These are phyloP conservation scores for Cryptus armator DNA, from an alignment of 2,888 invertebrate genomes.

Conservation along the genomic window DNA sequence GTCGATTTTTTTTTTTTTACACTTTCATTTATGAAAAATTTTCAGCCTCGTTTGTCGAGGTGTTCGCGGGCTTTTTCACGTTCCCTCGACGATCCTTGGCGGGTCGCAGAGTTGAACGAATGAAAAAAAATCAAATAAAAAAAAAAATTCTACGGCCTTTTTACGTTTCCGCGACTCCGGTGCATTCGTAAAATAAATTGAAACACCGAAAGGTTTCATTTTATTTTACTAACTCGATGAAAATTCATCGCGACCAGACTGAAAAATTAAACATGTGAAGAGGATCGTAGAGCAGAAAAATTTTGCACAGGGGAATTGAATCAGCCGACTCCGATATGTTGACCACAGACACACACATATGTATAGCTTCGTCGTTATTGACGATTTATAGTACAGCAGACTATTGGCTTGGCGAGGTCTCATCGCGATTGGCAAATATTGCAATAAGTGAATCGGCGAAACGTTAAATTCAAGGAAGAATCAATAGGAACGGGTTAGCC, in stretches of 20 bases:
- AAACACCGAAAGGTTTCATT: too few relatives aligned
- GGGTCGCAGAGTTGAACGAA: neutral
- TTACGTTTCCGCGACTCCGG: neutral
- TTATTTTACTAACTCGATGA: too few relatives aligned
- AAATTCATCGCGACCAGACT: too few relatives aligned
- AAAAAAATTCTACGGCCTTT: neutral
- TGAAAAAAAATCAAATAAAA: neutral
- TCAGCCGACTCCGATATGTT: too few relatives aligned
- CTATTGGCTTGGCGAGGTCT: conserved; percentile 9
- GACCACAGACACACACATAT: too few relatives aligned
- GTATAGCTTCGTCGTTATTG: neutral
- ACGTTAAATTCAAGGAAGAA: conserved; percentile 12
- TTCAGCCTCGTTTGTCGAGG: neutral
- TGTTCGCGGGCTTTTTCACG: neutral
- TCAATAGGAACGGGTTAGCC: conserved; percentile 1
- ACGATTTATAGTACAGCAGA: neutral
- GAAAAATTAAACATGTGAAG: too few relatives aligned
- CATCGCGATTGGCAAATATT: conserved; percentile 45
- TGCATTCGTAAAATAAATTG: neutral
- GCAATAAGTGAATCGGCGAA: conserved; percentile 26
- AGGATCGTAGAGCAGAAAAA: too few relatives aligned
- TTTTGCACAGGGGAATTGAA: too few relatives aligned
- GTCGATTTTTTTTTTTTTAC: neutral
- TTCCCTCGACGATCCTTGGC: neutral
- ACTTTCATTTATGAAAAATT: neutral